Evolutionary conservation across 2,797 vertebrate species (phyloP), one percentile per base, ranked within the genome.

Genomic region (Petrocephalus sullivani): DNA sequence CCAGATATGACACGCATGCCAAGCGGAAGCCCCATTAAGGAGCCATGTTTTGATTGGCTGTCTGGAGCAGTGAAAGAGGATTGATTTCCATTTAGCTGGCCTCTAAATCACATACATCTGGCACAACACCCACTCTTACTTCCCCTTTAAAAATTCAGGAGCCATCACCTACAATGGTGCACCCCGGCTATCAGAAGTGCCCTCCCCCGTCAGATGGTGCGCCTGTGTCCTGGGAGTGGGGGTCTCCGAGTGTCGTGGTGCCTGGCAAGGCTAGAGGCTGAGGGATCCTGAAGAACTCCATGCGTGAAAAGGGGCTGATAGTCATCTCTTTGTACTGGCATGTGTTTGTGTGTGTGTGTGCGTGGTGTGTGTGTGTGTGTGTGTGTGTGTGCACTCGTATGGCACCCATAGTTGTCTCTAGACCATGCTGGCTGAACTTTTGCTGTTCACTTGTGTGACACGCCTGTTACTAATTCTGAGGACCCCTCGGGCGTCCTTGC

Each of bases 141-240:
- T 95, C 92, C 94, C 92, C 88, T 94, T 97, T 94, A 97, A 97
- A 97, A 95, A 97, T 96, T 91, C 90, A 96, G 95, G 90, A 96
- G 92, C 89, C 93, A 91, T 93, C 95, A 91, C 94, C 94, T 92
- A 92, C 92, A 89, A 91, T 92, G 93, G 93, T 91, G 89, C 89
- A 88, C 58, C 64, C 78, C 87, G 84, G 41, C 85, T 90, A 87
- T 90, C 75, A 84, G 87, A 83, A 89, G 89, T 90, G 92, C 88
- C 93, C 92, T 89, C 89, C 86, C 75, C 91, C 96, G 95, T 97
- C 95, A 96, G 95, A 96, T 12, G 64, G 16, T 56, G 41, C 58
- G 33, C 64, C 0, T 67, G 28, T 56, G 33, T 88, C 61, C 91
- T 91, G 91, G 75, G 60, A 87, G 90, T 83, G 90, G 89, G 88